Evolutionary conservation across 2,113 vertebrate species (phyloP), one percentile per base, ranked within the genome.

Genomic region (Odocoileus hemionus): DNA sequence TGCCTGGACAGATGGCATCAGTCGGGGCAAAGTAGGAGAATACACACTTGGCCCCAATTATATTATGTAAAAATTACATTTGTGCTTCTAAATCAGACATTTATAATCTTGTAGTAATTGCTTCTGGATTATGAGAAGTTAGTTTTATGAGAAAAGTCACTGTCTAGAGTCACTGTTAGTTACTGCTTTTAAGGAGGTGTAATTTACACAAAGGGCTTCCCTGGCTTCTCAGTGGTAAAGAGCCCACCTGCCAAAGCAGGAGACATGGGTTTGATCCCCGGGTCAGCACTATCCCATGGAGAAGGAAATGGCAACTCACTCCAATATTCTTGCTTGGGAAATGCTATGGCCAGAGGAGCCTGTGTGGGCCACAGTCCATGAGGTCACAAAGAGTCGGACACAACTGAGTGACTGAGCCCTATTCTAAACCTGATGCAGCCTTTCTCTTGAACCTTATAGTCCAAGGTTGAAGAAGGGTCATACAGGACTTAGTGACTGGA

Each of bases 1-100:
- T 54, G 74, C 30, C 1, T 0, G 7, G 55, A 1, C 12, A 26
- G 61, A 10, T 8, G 33, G 12, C 12, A 2, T 0, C 0, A 6
- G 28, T 86, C 3, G 0, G 17, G 43, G 21, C 39, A 13, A 26
- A 2, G 4, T 14, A 83, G 28, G 28, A 39, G 7, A 13, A 25
- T 5, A 8, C 50, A 52, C 50, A 52, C 50, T 52, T 52, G 50
- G 50, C 50, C 30, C 60, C 30, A 64, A 33, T 64, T 33, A 64
- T 33, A 64, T 64, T 64, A 64, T 43, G 52, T 14, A 19, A 47
- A n/a, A 45, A 16, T 10, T 3, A 14, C 26, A 55, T 36, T 36
- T 23, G 0, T 79, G 54, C 45, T 54, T 67, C 87, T n/a, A 11
- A 25, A 7, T 11, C 25, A 6, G 16, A 25, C 60, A 64, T 33